A percentile compares a stretch with the other conserved stretches of the same genome.
Evolutionary conservation across 1,140 invertebrate genomes (phyloP).

Genomic region (Rhopalosiphum padi): DNA sequence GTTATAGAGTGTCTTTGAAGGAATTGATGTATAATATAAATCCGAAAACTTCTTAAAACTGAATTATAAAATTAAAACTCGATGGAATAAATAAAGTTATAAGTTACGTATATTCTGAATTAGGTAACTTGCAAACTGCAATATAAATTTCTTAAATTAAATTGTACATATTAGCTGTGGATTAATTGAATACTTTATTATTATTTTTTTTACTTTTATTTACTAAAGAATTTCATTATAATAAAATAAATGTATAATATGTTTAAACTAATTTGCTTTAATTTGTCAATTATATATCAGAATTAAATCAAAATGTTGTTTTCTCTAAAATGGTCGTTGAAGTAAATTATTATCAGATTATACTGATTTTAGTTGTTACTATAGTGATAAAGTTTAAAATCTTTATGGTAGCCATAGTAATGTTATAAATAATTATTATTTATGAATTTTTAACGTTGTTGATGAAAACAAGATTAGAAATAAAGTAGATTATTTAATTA

Average conservation of each 20-base stretch:
- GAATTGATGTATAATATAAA: background rate
- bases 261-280: background rate
- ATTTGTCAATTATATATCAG: background rate
- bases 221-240: too few relatives aligned
- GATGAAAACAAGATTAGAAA: too few relatives aligned
- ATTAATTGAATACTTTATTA: background rate
- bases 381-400: background rate
- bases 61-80: constrained; percentile 9
- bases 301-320: background rate
- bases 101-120: background rate
- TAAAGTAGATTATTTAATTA: background rate
- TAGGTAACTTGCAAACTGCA: background rate
- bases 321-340: background rate
- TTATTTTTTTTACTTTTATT: too few relatives aligned
- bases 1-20: background rate
- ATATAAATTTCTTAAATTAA: background rate
- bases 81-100: background rate
- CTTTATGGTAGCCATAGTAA: background rate
- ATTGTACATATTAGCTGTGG: background rate
- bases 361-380: background rate
- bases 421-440: background rate
- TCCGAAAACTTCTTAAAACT: background rate
- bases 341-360: background rate
- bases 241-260: background rate
- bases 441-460: background rate